Base-by-base conservation (phyloP, 2,888 invertebrate genomes). In the Rhagium mordax region DNA sequence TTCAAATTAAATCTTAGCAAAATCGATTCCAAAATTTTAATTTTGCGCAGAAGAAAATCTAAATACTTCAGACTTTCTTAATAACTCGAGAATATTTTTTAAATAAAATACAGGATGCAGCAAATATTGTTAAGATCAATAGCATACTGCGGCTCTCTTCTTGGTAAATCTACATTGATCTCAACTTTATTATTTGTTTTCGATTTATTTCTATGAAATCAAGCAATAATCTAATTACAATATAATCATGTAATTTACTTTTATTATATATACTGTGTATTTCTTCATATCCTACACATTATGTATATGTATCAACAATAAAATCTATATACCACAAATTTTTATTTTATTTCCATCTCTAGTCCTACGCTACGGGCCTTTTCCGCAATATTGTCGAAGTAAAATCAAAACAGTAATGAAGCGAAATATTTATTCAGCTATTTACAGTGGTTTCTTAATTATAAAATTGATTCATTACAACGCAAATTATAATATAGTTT, bases 261-360 rank as follows among this genome's bases (percentile, higher is more conserved):
- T 47, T 61, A 47, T 13, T 61, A 61, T 61, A 59, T 61, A 61
- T 47, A 61, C n/a, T 61, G 47, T 61, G 61, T 61, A 61, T 41
- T 16, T 47, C 47, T 20, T 20, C 47, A 61, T 61, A 61, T 61
- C 61, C n/a, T 61, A 47, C 59, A 59, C 59, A 29, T 29, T 57
- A 57, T 59, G 59, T 55, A 59, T 59, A 59, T 61, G 61, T 61
- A 59, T 59, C 27, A 59, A 59, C 24, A 27, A 59, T 29, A 27
- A 59, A 59, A 59, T 33, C 33, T 59, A 29, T 59, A 29, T 59
- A 59, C 59, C 8, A 57, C 16, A 18, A 0, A 18, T 1, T 51
- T 51, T 51, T 13, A 55, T 55, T 55, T 55, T 55, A 2, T 4
- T 16, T 15, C 15, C 16, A 4, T 51, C 6, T 24, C n/a, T n/a